Base-by-base conservation (phyloP, 2,797 vertebrate species). In the Gymnothorax javanicus region DNA sequence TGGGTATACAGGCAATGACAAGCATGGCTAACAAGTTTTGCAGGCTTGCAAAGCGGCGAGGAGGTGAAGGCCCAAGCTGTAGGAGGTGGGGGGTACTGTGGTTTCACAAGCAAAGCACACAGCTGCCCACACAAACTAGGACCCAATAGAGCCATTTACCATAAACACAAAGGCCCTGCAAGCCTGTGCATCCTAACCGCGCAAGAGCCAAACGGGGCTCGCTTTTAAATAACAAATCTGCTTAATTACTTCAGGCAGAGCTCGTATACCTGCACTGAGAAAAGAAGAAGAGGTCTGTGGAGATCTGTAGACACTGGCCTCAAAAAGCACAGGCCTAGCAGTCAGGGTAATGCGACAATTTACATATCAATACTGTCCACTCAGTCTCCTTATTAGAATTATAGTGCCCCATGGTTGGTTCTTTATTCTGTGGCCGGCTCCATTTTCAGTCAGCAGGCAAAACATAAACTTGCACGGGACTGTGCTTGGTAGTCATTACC, bases 101-200 rank as follows among this genome's bases (percentile, higher is more conserved):
- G 93, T 93, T 94, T 94, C 94, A 93, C 91, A 93, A 93, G 94
- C 94, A 93, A 93, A 93, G 94, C 94, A 93, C 92, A 93, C 95
- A 96, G 95, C 95, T 96, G 96, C 94, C 94, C 43, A 81, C 77
- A 81, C 52, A 81, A 81, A 81, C 77, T 8, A 52, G 52, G 52
- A 54, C 77, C 77, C 77, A 81, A 81, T 81, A 81, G 81, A 58
- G 58, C 87, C 94, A 93, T 94, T 96, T 95, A 95, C 93, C 96
- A 95, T 95, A 96, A 95, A 96, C 94, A 96, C 95, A 96, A 96
- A 96, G 90, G 92, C 93, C 92, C 93, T 93, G 94, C 94, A 89
- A 94, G 93, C 93, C 93, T 91, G 93, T 92, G 93, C 93, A 94
- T 91, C 93, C 91, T 90, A 92, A 87, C 57, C 57, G 82, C 60